Evolutionary conservation across 2,113 vertebrate species (phyloP), one percentile per base, ranked within the genome.

Genomic region (Podocnemis expansa): DNA sequence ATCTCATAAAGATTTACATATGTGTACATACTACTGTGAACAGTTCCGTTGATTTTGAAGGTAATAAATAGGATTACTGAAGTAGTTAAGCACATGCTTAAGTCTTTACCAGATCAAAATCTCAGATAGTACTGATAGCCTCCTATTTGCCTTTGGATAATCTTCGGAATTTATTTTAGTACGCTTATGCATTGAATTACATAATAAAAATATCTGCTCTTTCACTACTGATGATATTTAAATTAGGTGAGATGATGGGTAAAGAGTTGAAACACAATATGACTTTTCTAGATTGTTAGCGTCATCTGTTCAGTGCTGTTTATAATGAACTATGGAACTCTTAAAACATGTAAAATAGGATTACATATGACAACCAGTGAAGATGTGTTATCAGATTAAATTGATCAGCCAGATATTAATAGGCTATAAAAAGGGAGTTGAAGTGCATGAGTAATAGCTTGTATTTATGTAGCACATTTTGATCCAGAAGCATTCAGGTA

Each of bases 101-200:
- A 78, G 2, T 0, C 78, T 47, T 49, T 84, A 27, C 9, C 38
- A 82, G 81, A 79, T 5, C 0, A 27, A 1, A 0, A 60, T 1
- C 55, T 1, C 60, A 84, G 1, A 8, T 8, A 89, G 63, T 93
- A 38, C 22, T 16, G 24, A 41, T n/a, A 83, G 14, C 67, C 47
- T 85, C 84, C 45, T 80, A 0, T 49, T 12, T 76, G 41, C 41
- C 17, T 92, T 89, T 81, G 29, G n/a, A 5, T 76, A 29, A n/a
- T 7, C 2, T 5, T 85, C 89, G 22, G 2, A 12, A 5, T 47
- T 17, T 81, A 0, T 31, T 2, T 55, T 2, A 1, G 1, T 83
- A 4, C 52, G 31, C 27, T 52, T 8, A 4, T 82, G 31, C 12
- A 78, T 92, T 31, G 31, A 8, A 85, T 85, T 83, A 16, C 25